These are phyloP conservation scores for Drosophila lowei DNA, from an alignment of 1,140 invertebrate genomes.

Conservation along the genomic window DNA sequence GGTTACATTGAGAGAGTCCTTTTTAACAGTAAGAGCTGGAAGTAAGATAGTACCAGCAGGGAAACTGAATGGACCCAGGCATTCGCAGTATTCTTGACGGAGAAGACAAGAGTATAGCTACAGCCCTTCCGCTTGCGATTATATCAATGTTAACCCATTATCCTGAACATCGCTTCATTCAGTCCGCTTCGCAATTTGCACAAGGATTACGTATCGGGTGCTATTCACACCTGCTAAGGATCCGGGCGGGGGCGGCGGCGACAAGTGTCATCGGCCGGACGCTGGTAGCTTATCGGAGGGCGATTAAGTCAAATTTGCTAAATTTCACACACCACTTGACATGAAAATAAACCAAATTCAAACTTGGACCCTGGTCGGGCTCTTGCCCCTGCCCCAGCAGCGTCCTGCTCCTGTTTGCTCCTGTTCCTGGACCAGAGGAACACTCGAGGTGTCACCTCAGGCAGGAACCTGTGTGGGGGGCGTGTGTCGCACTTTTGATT, in stretches of 20 bases:
- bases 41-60: too few relatives aligned
- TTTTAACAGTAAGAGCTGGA: too few relatives aligned
- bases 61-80: too few relatives aligned
- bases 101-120: too few relatives aligned
- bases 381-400: slow-evolving; percentile 3
- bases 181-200: slow-evolving; percentile 21
- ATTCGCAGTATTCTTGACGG: too few relatives aligned
- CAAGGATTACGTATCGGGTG: slow-evolving; percentile 23
- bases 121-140: too few relatives aligned
- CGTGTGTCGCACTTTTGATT: slow-evolving; percentile 74
- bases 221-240: slow-evolving; percentile 56
- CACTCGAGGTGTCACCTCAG: slow-evolving; percentile 21
- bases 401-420: too few relatives aligned
- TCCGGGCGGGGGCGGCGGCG: slow-evolving; percentile 49
- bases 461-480: background rate
- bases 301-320: slow-evolving; percentile 77
- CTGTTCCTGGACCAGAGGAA: background rate
- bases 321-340: slow-evolving; percentile 80
- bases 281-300: slow-evolving; percentile 53
- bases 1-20: too few relatives aligned
- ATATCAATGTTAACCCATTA: too few relatives aligned
- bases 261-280: slow-evolving; percentile 5
- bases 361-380: slow-evolving; percentile 32
- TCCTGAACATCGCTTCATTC: slow-evolving; percentile 10
- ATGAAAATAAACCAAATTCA: slow-evolving; percentile 66